A percentile compares a stretch with the other conserved stretches of the same genome.
These are phyloP conservation scores for Lepidotrigona ventralis DNA, from an alignment of 1,140 invertebrate species.

Conservation along the genomic window DNA sequence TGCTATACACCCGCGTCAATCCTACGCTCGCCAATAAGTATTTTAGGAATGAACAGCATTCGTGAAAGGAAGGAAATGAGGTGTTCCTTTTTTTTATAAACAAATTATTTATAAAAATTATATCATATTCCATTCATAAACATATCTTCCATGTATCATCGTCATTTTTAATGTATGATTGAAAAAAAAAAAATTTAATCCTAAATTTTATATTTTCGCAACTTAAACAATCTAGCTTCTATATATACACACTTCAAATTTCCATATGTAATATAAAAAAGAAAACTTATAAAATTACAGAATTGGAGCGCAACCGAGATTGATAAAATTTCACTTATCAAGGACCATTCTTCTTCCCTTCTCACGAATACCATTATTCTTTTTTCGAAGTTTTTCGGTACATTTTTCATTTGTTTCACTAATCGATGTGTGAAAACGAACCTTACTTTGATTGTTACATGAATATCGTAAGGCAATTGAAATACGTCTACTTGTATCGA, in stretches of 20 bases:
- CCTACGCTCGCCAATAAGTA: constrained; percentile 16
- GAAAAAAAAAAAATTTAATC: constrained; percentile 33
- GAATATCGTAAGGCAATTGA: constrained; percentile 42
- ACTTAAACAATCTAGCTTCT: constrained; percentile 18
- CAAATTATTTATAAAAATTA: neutral
- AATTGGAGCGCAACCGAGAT: neutral
- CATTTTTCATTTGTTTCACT: constrained; percentile 6
- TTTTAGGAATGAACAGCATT: neutral
- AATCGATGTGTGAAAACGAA: constrained; percentile 3
- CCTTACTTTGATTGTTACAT: constrained; percentile 29
- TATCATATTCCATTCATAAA: constrained; percentile 12
- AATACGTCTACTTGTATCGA: constrained; percentile 27
- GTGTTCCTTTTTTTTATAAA: neutral
- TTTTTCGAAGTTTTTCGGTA: neutral
- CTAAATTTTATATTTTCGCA: constrained; percentile 22
- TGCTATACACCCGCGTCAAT: constrained; percentile 33
- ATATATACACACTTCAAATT: constrained; percentile 12
- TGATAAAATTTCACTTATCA: neutral
- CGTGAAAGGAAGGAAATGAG: constrained; percentile 2
- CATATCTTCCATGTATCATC: constrained; percentile 23
- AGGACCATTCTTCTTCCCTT: neutral
- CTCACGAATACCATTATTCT: neutral
- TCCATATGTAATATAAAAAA: neutral
- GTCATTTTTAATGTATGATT: neutral
- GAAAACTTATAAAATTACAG: constrained; percentile 13